phyloP scores from a whole-genome alignment of 2,113 vertebrate species.

The Psophia crepitans region DNA sequence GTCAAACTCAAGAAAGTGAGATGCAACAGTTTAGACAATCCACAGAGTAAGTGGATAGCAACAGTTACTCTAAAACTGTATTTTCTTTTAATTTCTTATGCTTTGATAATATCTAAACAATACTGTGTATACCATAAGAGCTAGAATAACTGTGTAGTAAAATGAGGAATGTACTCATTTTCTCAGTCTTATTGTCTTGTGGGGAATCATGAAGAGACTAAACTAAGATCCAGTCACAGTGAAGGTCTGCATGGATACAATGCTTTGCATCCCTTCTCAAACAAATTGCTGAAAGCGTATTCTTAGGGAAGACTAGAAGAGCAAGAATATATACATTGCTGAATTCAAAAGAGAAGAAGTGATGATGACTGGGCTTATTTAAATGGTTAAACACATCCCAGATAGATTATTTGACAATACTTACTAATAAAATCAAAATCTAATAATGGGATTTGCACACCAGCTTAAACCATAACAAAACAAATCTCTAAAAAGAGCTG shows the following conservation, averaged over 20 bases:
- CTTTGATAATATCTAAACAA: neutral
- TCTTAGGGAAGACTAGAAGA: neutral
- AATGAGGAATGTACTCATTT: neutral
- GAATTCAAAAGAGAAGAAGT: neutral
- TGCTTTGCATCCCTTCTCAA: neutral
- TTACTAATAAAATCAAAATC: neutral
- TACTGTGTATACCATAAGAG: too few relatives aligned
- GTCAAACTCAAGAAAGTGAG: neutral
- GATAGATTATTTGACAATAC: neutral
- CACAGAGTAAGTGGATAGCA: neutral
- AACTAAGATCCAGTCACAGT: neutral
- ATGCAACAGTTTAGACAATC: neutral
- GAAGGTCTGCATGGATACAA: neutral
- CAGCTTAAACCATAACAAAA: neutral
- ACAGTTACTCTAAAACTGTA: neutral
- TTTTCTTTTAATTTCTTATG: neutral
- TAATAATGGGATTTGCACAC: neutral
- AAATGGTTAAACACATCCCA: neutral
- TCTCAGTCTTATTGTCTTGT: neutral
- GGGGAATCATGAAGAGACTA: neutral
- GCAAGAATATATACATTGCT: neutral
- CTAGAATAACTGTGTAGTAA: neutral
- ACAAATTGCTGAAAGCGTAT: neutral
- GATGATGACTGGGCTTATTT: neutral
- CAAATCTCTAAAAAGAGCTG: neutral